phyloP scores from a whole-genome alignment of 2,113 vertebrate species.

The Mustela nigripes region DNA sequence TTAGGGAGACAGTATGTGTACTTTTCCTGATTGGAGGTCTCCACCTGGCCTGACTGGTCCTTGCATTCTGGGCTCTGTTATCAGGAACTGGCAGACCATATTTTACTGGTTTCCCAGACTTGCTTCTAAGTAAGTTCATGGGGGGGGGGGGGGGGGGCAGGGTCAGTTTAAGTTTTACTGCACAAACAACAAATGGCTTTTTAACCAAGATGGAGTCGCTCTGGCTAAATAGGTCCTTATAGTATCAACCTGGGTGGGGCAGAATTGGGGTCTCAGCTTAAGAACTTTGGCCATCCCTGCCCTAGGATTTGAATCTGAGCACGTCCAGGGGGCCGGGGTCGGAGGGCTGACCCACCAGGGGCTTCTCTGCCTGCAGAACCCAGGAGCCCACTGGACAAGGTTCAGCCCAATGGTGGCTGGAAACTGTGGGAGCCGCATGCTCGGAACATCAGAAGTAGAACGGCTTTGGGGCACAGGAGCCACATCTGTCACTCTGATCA shows the following conservation, averaged over 20 bases:
- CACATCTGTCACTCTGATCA: neutral
- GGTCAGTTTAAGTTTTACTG: too few species aligned
- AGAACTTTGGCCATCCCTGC: neutral
- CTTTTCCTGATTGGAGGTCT: too few species aligned
- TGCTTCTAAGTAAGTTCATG: too few species aligned
- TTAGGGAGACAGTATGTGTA: too few species aligned
- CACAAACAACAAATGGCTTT: too few species aligned
- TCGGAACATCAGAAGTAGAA: neutral
- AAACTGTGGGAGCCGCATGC: neutral
- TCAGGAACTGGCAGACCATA: too few species aligned
- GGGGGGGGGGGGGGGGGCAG: too few species aligned
- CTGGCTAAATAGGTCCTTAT: too few species aligned
- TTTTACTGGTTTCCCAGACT: too few species aligned
- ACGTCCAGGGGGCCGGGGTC: fast-evolving
- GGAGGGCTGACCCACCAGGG: neutral
- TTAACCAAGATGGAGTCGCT: too few species aligned
- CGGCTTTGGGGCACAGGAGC: neutral
- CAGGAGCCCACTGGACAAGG: neutral
- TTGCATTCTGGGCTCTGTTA: too few species aligned
- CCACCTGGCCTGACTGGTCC: too few species aligned
- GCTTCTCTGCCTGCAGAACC: neutral
- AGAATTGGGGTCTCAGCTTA: neutral
- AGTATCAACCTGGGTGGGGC: neutral
- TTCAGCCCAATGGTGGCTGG: neutral
- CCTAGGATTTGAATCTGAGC: neutral